These are phyloP conservation scores for Keiferia lycopersicella DNA, from an alignment of 2,888 invertebrate species.

Conservation along the genomic window DNA sequence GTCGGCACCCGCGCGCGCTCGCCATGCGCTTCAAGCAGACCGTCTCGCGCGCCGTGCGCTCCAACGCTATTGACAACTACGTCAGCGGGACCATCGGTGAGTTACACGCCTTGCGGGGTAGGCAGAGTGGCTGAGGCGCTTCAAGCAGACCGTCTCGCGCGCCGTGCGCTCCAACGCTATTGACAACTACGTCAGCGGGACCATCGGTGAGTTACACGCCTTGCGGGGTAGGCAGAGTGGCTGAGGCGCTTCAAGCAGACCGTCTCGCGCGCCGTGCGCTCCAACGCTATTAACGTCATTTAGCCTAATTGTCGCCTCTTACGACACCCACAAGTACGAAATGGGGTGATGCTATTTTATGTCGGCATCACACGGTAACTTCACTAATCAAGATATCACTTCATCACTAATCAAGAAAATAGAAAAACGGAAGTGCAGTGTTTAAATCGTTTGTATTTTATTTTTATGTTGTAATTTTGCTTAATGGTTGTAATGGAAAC, in stretches of 20 bases:
- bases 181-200: constrained; percentile 96
- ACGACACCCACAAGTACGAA: too few relatives aligned
- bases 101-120: constrained; percentile 38
- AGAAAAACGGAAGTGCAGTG: too few relatives aligned
- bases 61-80: constrained; percentile 97
- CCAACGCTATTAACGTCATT: constrained; percentile 98
- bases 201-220: constrained; percentile 84
- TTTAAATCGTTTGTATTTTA: too few relatives aligned
- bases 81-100: constrained; percentile 94
- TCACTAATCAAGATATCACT: too few relatives aligned
- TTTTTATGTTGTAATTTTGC: too few relatives aligned
- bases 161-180: constrained; percentile 97
- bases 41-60: constrained; percentile 93
- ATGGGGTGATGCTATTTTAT: too few relatives aligned
- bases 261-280: constrained; percentile 93
- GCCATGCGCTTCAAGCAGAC: constrained; percentile 91
- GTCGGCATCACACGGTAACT: too few relatives aligned
- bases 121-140: constrained; percentile 77
- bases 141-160: constrained; percentile 91
- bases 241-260: constrained; percentile 90
- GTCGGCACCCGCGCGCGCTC: constrained; percentile 92
- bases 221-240: neutral
- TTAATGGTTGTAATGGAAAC: too few relatives aligned
- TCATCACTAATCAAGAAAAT: too few relatives aligned
- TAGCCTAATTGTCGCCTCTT: too few relatives aligned